These are phyloP conservation scores for Cyphomyrmex costatus DNA, from an alignment of 1,140 invertebrate species.

Conservation along the genomic window DNA sequence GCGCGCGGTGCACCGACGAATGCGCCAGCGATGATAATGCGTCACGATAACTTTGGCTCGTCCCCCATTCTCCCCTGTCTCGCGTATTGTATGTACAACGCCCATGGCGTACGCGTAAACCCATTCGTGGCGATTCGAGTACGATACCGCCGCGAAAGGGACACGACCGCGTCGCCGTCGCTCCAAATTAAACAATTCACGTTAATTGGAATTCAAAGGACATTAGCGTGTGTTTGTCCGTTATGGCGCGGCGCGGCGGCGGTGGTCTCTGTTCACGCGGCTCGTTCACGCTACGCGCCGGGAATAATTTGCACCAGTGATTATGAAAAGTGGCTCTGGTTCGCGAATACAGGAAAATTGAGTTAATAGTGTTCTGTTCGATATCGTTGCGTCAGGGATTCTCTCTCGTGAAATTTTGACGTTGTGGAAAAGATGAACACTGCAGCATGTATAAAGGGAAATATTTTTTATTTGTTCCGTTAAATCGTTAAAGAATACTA, in stretches of 20 bases:
- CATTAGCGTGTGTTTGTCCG: constrained; percentile 71
- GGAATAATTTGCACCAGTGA: constrained; percentile 61
- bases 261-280: constrained; percentile 5
- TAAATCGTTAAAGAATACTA: background rate
- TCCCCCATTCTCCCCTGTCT: constrained; percentile 3
- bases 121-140: constrained; percentile 52
- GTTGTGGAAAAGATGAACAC: constrained; percentile 4
- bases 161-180: constrained; percentile 9
- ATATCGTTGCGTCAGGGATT: background rate
- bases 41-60: constrained; percentile 69
- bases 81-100: constrained; percentile 39
- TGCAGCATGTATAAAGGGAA: background rate
- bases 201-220: constrained; percentile 76
- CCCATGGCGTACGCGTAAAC: constrained; percentile 27
- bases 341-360: constrained; percentile 15
- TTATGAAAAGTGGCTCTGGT: constrained; percentile 43
- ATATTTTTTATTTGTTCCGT: constrained; percentile 5
- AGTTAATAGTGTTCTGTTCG: constrained; percentile 32
- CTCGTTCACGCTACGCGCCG: constrained; percentile 50
- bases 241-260: constrained; percentile 8
- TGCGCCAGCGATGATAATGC: constrained; percentile 67
- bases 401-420: constrained; percentile 6
- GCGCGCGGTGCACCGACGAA: constrained; percentile 42
- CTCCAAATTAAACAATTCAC: constrained; percentile 70
- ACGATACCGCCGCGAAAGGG: constrained; percentile 30